Evolutionary conservation across 2,888 invertebrate species (phyloP), one percentile per base, ranked within the genome.

Genomic region (Leucophenga maculata): DNA sequence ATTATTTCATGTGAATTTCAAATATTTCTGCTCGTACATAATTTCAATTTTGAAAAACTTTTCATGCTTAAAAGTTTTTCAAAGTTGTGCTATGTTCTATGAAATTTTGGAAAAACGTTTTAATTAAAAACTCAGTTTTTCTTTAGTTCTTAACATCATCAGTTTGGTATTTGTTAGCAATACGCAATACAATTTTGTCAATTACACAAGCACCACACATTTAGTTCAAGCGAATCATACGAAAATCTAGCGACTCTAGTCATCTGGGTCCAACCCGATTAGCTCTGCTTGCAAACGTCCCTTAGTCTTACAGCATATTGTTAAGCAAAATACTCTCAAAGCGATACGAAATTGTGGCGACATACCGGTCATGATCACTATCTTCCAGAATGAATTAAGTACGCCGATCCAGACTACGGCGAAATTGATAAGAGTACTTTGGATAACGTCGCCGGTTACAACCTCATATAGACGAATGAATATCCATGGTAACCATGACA

Each of bases 331-430:
- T 84, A 96, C 94, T 82, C 95, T 91, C 79, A 97, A 91, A 59
- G 97, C 97, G 73, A 96, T 91, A 75, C 98, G 92, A 89, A 98
- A 98, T 89, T 97, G 96, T 57, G 96, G 96, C 88, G 97, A 97
- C 89, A 98, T 91, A 72, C 94, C 92, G 77, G 96, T 91, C 87
- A 98, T 93, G 80, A 98, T 94, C 74, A 98, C 90, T 75, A 97
- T 94, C 89, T 98, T 98, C 95, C 97, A 97, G 89, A 97, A 95
- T 64, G 97, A 97, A 89, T 98, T 98, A 78, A 96, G 91, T 80
- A 98, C 93, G 62, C 97, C 98, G 80, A 98, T 90, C 98, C 98
- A 98, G 68, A 97, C 95, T 77, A 97, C 93, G 75, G 94, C 94
- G 87, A 97, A 98, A 89, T 97, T 96, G 77, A 97, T 90, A 90